Percentiles rank a stretch among this genome's conserved stretches.
phyloP scores from a whole-genome alignment of 1,140 invertebrate genomes.

The Bacillus rossius region DNA sequence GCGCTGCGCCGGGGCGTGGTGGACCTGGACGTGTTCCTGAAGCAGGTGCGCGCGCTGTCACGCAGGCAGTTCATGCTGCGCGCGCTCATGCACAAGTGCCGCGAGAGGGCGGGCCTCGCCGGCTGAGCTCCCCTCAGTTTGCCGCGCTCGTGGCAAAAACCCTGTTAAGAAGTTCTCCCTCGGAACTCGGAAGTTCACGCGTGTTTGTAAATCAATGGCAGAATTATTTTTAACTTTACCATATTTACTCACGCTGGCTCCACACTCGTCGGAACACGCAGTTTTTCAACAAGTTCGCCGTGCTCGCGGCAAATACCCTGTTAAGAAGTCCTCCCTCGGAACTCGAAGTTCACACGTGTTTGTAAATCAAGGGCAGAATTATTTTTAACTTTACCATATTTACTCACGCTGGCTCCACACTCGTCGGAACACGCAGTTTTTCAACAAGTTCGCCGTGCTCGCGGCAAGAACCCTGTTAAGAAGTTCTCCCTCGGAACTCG shows the following conservation, averaged over 20 bases:
- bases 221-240: no score
- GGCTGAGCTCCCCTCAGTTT: conserved; percentile 27
- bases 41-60: conserved; percentile 92
- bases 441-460: no score
- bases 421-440: no score
- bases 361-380: neutral
- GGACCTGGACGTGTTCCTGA: conserved; percentile 93
- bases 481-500: neutral
- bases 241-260: no score
- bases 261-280: no score
- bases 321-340: neutral
- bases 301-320: no score
- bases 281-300: no score
- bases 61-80: conserved; percentile 93
- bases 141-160: no score
- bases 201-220: neutral
- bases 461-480: no score
- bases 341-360: neutral
- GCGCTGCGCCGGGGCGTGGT: conserved; percentile 88
- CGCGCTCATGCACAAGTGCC: conserved; percentile 93
- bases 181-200: neutral
- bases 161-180: neutral
- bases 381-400: no score
- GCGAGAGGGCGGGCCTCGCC: conserved; percentile 87
- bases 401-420: no score